phyloP scores from a whole-genome alignment of 2,888 invertebrate genomes.

The Cantharis nigra region DNA sequence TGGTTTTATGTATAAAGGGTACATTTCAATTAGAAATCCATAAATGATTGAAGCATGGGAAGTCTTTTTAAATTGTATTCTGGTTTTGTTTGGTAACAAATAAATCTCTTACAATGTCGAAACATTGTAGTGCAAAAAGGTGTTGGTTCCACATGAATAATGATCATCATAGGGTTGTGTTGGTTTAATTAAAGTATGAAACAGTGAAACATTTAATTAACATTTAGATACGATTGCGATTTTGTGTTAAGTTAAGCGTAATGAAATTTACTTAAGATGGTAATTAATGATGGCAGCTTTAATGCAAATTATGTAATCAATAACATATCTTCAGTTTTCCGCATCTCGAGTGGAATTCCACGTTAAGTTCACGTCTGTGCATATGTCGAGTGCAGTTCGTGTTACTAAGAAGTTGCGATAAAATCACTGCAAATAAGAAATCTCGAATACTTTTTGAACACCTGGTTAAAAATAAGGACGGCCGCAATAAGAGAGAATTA shows the following conservation, averaged over 20 bases:
- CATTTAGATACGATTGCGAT: background rate
- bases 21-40: background rate
- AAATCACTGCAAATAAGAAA: constrained; percentile 1
- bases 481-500: constrained; percentile 9
- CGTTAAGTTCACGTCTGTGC: background rate
- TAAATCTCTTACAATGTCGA: background rate
- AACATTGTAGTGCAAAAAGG: background rate
- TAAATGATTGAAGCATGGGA: background rate
- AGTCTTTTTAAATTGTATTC: background rate
- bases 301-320: constrained; percentile 12
- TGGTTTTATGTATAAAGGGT: background rate
- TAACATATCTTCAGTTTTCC: constrained; percentile 11
- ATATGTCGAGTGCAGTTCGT: background rate
- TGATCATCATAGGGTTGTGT: background rate
- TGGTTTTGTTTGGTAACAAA: background rate
- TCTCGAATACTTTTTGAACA: constrained; percentile 4
- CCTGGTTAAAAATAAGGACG: constrained; percentile 10
- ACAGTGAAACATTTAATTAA: background rate
- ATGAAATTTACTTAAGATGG: background rate
- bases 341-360: constrained; percentile 5
- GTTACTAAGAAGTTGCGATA: background rate
- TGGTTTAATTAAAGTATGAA: background rate
- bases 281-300: constrained; percentile 11
- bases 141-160: background rate
- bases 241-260: background rate